Evolutionary conservation across 2,113 vertebrate genomes (phyloP).

Genomic region (Solea solea): DNA sequence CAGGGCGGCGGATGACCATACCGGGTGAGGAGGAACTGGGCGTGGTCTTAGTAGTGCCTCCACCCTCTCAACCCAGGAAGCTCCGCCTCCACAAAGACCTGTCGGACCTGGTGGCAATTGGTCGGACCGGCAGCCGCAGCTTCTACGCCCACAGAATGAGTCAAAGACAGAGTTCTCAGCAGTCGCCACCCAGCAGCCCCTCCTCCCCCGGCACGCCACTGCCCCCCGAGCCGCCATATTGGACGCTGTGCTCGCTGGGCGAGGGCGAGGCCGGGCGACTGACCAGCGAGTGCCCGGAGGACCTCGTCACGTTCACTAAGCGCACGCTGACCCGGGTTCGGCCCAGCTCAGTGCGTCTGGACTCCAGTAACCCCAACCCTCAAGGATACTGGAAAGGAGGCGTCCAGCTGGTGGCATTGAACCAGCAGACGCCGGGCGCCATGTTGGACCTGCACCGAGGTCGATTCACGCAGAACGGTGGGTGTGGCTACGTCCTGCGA

Average conservation of each 20-base stretch:
- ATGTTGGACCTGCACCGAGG: conserved; percentile 97
- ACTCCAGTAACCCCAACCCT: conserved; percentile 97
- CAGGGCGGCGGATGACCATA: conserved; percentile 82
- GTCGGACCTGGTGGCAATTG: conserved; percentile 91
- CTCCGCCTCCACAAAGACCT: conserved; percentile 90
- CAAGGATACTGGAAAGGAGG: conserved; percentile 98
- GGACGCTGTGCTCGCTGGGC: conserved; percentile 94
- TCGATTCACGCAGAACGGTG: conserved; percentile 94
- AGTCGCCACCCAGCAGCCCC: conserved; percentile 88
- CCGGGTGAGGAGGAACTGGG: conserved; percentile 84
- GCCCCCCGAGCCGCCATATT: conserved; percentile 73
- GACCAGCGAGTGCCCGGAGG: conserved; percentile 92
- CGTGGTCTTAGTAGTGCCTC: conserved; percentile 82
- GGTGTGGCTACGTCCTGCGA: conserved; percentile 93
- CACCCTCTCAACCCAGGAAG: conserved; percentile 84
- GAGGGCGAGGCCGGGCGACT: conserved; percentile 93
- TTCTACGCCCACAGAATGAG: conserved; percentile 81
- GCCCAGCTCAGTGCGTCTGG: conserved; percentile 92
- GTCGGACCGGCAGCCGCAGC: conserved; percentile 84
- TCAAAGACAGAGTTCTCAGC: conserved; percentile 76
- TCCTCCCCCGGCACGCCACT: conserved; percentile 79
- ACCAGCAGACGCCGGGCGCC: conserved; percentile 95
- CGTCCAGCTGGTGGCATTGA: conserved; percentile 96
- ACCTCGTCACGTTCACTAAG: conserved; percentile 97
- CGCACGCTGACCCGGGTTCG: conserved; percentile 91